phyloP scores from a whole-genome alignment of 2,113 vertebrate species.

The Pteruthius melanotis region DNA sequence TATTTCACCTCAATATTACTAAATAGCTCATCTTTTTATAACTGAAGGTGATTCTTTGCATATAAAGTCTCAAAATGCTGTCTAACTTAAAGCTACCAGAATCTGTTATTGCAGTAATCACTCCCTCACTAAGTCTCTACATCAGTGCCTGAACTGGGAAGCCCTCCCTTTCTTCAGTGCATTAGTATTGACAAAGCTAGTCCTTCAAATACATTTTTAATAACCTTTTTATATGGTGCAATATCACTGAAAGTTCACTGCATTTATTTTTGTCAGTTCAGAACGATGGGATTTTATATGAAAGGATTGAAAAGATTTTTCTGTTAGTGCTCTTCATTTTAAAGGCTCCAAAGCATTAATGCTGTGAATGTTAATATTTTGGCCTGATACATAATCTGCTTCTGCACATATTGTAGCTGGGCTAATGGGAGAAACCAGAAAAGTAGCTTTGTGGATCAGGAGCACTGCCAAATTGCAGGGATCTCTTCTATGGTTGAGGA shows the following conservation, averaged over 20 bases:
- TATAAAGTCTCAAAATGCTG: constrained; percentile 62
- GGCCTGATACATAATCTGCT: neutral
- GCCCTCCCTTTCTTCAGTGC: constrained; percentile 31
- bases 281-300: neutral
- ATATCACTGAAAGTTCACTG: constrained; percentile 40
- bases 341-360: constrained; percentile 2
- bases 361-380: neutral
- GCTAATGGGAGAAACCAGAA: neutral
- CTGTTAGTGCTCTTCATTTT: neutral
- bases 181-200: constrained; percentile 57
- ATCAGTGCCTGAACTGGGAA: constrained; percentile 31
- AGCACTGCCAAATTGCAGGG: neutral
- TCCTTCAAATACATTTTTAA: constrained; percentile 55
- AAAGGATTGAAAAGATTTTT: neutral
- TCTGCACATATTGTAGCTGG: neutral
- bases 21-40: constrained; percentile 3
- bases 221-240: constrained; percentile 6
- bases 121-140: constrained; percentile 42
- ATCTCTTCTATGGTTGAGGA: neutral
- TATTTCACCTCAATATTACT: neutral
- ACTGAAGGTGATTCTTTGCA: constrained; percentile 31
- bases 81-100: constrained; percentile 58
- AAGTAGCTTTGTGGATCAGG: neutral
- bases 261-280: constrained; percentile 27
- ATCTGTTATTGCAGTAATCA: constrained; percentile 68